Base-by-base conservation (phyloP, 2,888 invertebrate species). In the Mechanitis mazaeus region DNA sequence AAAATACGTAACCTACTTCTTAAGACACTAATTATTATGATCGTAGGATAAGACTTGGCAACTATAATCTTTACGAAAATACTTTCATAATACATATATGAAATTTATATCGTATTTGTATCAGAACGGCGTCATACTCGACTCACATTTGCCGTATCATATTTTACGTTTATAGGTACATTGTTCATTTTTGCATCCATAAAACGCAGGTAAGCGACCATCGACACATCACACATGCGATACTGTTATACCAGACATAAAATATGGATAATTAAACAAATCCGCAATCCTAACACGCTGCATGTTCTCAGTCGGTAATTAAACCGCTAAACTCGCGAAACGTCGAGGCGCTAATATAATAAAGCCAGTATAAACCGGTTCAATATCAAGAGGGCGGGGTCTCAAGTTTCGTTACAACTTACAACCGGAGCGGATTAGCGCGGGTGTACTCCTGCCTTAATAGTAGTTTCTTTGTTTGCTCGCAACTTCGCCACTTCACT, bases 261-360 rank as follows among this genome's bases (percentile, higher is more conserved):
- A 65, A 66, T 65, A 68, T 55, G 68, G 67, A 65, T 64, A 69
- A 68, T 71, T 71, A 69, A 68, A 67, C 65, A 68, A 68, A 69
- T 67, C 69, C 68, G 61, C 68, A 68, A 67, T 59, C 64, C 67
- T 64, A 64, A 64, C 61, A 61, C 67, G 58, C 56, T 56, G 63
- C 60, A 58, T 59, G 63, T 66, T 68, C 69, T 67, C 68, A 59
- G 63, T 64, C 61, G 67, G 78, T 81, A 83, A 83, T 83, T 83
- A 84, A 84, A 83, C 81, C 77, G 65, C 80, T 77, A 71, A 80
- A 84, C 79, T 80, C 77, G 76, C 75, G 58, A 61, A 70, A 71
- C 81, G 84, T 79, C 82, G 83, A 81, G 83, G 81, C 80, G 83
- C 79, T 88, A 85, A 87, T 88, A 86, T 85, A 85, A 86, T 87